phyloP scores from a whole-genome alignment of 2,888 invertebrate species.

The Meandrusa payeni region DNA sequence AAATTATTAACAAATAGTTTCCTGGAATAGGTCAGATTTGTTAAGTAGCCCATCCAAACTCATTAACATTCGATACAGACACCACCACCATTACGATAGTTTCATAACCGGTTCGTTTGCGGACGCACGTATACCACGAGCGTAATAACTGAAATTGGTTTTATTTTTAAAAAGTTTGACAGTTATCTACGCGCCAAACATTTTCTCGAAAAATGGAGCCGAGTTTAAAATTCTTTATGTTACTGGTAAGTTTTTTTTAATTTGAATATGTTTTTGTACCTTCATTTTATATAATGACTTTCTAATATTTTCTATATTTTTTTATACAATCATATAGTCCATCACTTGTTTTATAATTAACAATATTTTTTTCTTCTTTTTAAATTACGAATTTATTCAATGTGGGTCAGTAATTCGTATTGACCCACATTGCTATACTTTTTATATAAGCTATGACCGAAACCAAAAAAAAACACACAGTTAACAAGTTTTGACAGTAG shows the following conservation, averaged over 20 bases:
- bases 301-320: neutral
- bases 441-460: neutral
- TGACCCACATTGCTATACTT: too few relatives aligned
- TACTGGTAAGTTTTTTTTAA: slow-evolving; percentile 37
- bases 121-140: slow-evolving; percentile 36
- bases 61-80: slow-evolving; percentile 51
- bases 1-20: neutral
- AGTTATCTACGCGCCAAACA: slow-evolving; percentile 10
- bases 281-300: too few relatives aligned
- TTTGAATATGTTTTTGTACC: too few relatives aligned
- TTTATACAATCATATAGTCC: too few relatives aligned
- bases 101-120: slow-evolving; percentile 37
- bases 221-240: slow-evolving; percentile 35
- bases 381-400: neutral
- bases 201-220: slow-evolving; percentile 35
- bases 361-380: too few relatives aligned
- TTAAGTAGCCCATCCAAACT: slow-evolving; percentile 39
- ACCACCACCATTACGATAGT: slow-evolving; percentile 33
- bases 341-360: too few relatives aligned
- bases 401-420: slow-evolving; percentile 25
- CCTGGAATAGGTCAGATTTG: slow-evolving; percentile 19
- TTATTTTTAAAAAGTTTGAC: slow-evolving; percentile 17
- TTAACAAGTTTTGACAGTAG: too few relatives aligned
- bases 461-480: too few relatives aligned
- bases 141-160: slow-evolving; percentile 7